A percentile compares a stretch with the other conserved stretches of the same genome.
Conservation (phyloP, 2,888 invertebrate genomes). For the Eubasilissa splendida region DNA sequence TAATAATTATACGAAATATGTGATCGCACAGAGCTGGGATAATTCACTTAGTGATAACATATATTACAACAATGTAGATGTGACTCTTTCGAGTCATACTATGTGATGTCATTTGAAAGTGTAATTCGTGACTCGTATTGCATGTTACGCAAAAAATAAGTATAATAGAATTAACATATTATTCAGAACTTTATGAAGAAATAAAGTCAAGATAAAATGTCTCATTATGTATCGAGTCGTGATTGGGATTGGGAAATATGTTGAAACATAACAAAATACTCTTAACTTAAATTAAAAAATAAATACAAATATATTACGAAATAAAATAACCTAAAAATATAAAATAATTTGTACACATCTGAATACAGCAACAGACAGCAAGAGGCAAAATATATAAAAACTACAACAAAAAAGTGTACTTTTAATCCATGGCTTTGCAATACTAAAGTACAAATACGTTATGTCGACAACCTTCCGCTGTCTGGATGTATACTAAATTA, state of each 20-base stretch:
- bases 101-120: background rate
- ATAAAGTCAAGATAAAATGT: conserved; percentile 55
- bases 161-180: conserved; percentile 32
- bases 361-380: conserved; percentile 7
- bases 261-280: background rate
- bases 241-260: background rate
- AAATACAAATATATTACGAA: conserved; percentile 24
- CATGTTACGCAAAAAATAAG: conserved; percentile 1
- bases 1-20: no score
- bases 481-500: conserved; percentile 13
- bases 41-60: no score
- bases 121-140: background rate
- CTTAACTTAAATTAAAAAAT: conserved; percentile 17
- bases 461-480: background rate
- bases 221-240: conserved; percentile 1
- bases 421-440: conserved; percentile 27
- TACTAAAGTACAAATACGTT: background rate
- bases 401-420: conserved; percentile 1
- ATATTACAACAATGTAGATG: no score
- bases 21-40: no score
- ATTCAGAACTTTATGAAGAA: conserved; percentile 49
- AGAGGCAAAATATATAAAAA: background rate
- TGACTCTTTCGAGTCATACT: no score
- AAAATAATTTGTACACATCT: conserved; percentile 45
- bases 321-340: conserved; percentile 14